Evolutionary conservation across 2,797 vertebrate species (phyloP), one percentile per base, ranked within the genome.

Genomic region (Buphagus erythrorhynchus): DNA sequence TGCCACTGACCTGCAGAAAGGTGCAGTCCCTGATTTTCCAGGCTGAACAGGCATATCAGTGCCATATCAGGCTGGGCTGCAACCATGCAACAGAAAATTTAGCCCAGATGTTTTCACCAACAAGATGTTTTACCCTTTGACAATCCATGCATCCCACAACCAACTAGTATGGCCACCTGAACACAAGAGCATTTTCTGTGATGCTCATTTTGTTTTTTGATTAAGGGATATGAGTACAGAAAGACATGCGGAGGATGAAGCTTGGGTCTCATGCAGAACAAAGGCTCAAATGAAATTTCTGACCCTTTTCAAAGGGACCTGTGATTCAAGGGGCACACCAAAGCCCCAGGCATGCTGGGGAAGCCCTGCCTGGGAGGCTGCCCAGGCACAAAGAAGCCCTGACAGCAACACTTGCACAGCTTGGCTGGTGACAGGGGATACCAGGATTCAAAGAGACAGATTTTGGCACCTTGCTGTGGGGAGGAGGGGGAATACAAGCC

Each of bases 371-470:
- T 12, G 8, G 22, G 35, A 33, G 35, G 26, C 31, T 68, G 69
- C 55, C 46, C 0, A 1, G 51, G 31, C 1, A 2, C 25, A 40
- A 33, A 68, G 24, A 33, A 69, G 22, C 0, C 0, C 33, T 29
- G 16, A 22, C 0, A 2, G n/a, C 0, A 0, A 11, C 1, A 1
- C 21, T 89, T 59, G 28, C 7, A 31, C 29, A 54, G 5, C 28
- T n/a, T 74, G 24, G 10, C 26, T 4, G 1, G 36, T 58, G 38
- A 35, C 0, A 0, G 24, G 12, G 21, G 8, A 72, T 29, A n/a
- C 20, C 31, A 6, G n/a, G 25, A 82, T 76, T 49, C 5, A 3
- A n/a, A 87, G 35, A 73, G 40, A 43, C 35, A 73, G 43, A 40
- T 12, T 15, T 73, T 51, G 36, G 2, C 28, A 80, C 14, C 14